Conservation (phyloP, 2,113 vertebrate species). For the Empidonax alnorum region DNA sequence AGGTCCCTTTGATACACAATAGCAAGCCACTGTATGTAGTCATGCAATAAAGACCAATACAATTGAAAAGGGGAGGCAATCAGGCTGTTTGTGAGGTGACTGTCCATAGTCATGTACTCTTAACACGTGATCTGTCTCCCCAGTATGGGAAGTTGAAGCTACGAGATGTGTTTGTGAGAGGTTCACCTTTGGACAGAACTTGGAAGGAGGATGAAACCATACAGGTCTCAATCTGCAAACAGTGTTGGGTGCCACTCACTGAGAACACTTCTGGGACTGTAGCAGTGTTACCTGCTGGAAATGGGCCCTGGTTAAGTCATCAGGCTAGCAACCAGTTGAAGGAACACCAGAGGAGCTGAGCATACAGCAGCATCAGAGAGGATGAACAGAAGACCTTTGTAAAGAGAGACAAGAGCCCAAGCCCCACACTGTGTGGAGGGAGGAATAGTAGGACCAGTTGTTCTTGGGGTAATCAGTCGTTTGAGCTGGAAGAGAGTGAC, state of each 20-base stretch:
- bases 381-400: neutral
- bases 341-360: neutral
- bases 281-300: neutral
- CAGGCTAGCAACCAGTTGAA: neutral
- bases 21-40: neutral
- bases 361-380: neutral
- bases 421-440: neutral
- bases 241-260: neutral
- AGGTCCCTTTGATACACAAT: neutral
- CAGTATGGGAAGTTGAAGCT: neutral
- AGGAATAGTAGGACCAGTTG: neutral
- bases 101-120: neutral
- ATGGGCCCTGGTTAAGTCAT: neutral
- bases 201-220: neutral
- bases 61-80: neutral
- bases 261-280: neutral
- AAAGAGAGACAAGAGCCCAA: neutral
- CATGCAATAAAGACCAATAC: neutral
- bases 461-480: fast-evolving
- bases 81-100: neutral
- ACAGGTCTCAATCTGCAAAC: neutral
- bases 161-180: neutral
- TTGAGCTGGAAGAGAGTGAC: neutral
- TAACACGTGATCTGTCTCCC: fast-evolving
- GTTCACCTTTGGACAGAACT: neutral